Percentiles rank a stretch among this genome's conserved stretches.
These are phyloP conservation scores for Callinectes sapidus DNA, from an alignment of 2,888 invertebrate species.

Conservation along the genomic window DNA sequence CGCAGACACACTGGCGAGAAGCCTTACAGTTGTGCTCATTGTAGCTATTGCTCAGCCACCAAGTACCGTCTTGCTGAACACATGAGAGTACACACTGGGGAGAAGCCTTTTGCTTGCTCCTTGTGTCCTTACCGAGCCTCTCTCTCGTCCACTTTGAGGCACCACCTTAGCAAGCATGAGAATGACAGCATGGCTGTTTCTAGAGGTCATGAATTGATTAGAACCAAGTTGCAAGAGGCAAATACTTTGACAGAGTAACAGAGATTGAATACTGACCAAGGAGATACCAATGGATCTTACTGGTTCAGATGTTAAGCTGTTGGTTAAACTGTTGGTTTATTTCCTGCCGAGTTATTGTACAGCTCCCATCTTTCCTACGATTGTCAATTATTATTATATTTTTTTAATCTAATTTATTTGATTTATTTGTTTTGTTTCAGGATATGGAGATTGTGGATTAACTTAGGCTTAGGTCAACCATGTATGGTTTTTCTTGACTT, in stretches of 20 bases:
- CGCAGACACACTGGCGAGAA: constrained; percentile 62
- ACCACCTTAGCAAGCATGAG: constrained; percentile 49
- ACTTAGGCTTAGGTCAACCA: neutral
- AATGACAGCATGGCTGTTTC: neutral
- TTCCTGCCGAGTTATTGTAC: neutral
- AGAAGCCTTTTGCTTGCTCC: constrained; percentile 53
- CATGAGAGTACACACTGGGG: constrained; percentile 62
- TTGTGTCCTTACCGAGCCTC: constrained; percentile 53
- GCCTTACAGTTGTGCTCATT: constrained; percentile 55
- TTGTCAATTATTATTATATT: neutral
- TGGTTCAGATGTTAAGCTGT: neutral
- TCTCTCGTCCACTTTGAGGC: constrained; percentile 39
- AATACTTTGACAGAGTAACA: neutral
- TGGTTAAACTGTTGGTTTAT: neutral
- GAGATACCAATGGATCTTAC: neutral
- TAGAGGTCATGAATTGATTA: neutral
- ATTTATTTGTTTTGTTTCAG: neutral
- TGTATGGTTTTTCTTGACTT: neutral
- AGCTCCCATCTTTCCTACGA: neutral
- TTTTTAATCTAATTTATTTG: no score
- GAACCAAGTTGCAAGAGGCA: neutral
- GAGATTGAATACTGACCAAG: neutral
- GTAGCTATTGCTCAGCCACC: constrained; percentile 46
- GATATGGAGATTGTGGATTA: neutral
- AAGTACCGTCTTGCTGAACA: constrained; percentile 51